A percentile compares a stretch with the other conserved stretches of the same genome.
Evolutionary conservation across 2,888 invertebrate species (phyloP).

Genomic region (Nomada lathburiana): DNA sequence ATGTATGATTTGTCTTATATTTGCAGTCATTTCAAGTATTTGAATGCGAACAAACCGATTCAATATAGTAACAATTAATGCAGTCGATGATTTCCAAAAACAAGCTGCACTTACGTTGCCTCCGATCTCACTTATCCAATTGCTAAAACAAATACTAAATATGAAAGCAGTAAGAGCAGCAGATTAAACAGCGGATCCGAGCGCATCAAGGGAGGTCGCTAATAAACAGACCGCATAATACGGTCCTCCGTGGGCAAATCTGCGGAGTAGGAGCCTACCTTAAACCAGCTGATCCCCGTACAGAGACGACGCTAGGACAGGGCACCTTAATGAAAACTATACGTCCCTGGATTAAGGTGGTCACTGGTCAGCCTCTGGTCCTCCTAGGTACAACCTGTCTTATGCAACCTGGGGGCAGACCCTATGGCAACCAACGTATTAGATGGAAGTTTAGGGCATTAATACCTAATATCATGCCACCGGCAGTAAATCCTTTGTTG

Average conservation of each 20-base stretch:
- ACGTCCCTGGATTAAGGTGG: constrained; percentile 83
- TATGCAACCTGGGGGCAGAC: constrained; percentile 74
- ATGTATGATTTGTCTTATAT: too few relatives aligned
- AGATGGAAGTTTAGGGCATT: constrained; percentile 82
- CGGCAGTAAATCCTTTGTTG: constrained; percentile 82
- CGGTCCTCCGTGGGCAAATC: constrained; percentile 69
- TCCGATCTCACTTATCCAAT: neutral
- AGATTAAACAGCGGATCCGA: constrained; percentile 32
- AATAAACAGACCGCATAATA: constrained; percentile 77
- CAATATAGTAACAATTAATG: too few relatives aligned
- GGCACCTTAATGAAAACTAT: constrained; percentile 84
- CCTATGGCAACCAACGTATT: constrained; percentile 76
- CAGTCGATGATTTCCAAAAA: too few relatives aligned
- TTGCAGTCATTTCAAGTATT: too few relatives aligned
- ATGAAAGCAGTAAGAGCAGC: neutral
- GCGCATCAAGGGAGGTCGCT: constrained; percentile 59
- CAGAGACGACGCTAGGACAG: constrained; percentile 79
- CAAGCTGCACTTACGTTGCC: too few relatives aligned
- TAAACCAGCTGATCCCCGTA: constrained; percentile 81
- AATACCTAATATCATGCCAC: constrained; percentile 83
- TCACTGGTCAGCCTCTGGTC: constrained; percentile 78
- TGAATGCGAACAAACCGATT: too few relatives aligned
- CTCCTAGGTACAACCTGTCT: constrained; percentile 75
- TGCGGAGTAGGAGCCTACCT: constrained; percentile 77
- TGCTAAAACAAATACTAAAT: constrained; percentile 1